phyloP scores from a whole-genome alignment of 2,113 vertebrate genomes.

The Chloebia gouldiae region DNA sequence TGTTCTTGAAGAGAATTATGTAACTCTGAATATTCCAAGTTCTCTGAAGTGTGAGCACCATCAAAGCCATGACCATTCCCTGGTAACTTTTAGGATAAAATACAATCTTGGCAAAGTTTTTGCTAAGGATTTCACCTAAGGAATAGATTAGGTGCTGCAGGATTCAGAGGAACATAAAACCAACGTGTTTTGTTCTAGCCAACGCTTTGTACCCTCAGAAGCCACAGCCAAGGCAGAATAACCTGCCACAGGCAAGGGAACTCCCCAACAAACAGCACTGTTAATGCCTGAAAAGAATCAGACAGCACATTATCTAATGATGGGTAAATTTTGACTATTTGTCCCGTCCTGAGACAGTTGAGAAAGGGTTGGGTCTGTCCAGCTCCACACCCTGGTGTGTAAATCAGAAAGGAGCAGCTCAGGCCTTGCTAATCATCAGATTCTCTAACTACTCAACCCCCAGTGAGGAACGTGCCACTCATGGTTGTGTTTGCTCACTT shows the following conservation, averaged over 20 bases:
- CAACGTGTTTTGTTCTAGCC: rapidly evolving
- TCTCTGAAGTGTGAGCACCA: neutral
- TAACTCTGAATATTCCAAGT: neutral
- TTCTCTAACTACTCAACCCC: neutral
- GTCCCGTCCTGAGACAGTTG: neutral
- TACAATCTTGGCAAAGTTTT: neutral
- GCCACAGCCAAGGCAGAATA: neutral
- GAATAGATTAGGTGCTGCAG: neutral
- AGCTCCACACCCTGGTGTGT: neutral
- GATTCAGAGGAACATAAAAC: neutral
- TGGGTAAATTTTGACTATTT: neutral
- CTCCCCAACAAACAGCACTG: neutral
- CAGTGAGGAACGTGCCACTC: neutral
- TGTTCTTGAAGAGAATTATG: neutral
- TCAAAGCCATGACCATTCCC: neutral
- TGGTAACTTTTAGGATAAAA: neutral
- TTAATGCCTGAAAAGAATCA: neutral
- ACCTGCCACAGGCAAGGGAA: neutral
- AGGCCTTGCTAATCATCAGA: neutral
- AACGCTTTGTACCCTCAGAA: neutral
- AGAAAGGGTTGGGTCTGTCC: neutral
- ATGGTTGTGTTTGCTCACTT: conserved; percentile 67
- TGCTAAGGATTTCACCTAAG: neutral
- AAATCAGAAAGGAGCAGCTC: neutral
- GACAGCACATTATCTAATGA: neutral